These are phyloP conservation scores for Pongo abelii DNA, from an alignment of 2,113 vertebrate genomes.

Conservation along the genomic window DNA sequence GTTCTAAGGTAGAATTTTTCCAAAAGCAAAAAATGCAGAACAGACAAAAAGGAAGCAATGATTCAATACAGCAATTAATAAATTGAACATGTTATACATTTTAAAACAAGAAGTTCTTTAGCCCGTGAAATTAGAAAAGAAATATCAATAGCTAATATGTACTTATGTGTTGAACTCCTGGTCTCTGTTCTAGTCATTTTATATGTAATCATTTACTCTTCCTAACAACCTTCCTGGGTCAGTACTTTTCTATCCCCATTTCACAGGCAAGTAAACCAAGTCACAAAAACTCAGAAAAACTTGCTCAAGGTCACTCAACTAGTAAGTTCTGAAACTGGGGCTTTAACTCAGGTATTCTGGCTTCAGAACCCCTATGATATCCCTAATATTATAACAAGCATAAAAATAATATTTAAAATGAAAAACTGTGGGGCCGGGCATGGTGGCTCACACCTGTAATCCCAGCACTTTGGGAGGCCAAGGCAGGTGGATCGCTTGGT, in stretches of 20 bases:
- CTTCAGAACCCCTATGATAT: background rate
- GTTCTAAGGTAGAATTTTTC: background rate
- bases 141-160: background rate
- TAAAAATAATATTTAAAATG: slow-evolving; percentile 21
- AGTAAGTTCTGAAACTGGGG: background rate
- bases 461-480: too few species aligned
- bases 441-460: too few species aligned
- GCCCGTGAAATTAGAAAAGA: background rate
- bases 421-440: background rate
- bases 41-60: background rate
- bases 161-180: background rate
- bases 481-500: too few species aligned
- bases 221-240: background rate
- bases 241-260: background rate
- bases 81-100: background rate
- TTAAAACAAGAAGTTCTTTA: background rate
- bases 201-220: background rate
- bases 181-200: background rate
- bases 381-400: background rate
- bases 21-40: background rate
- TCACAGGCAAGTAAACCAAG: background rate
- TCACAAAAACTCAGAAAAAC: background rate
- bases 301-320: background rate
- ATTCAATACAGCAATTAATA: background rate
- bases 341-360: background rate